These are phyloP conservation scores for Aegithalos caudatus DNA, from an alignment of 2,113 vertebrate species.

Conservation along the genomic window DNA sequence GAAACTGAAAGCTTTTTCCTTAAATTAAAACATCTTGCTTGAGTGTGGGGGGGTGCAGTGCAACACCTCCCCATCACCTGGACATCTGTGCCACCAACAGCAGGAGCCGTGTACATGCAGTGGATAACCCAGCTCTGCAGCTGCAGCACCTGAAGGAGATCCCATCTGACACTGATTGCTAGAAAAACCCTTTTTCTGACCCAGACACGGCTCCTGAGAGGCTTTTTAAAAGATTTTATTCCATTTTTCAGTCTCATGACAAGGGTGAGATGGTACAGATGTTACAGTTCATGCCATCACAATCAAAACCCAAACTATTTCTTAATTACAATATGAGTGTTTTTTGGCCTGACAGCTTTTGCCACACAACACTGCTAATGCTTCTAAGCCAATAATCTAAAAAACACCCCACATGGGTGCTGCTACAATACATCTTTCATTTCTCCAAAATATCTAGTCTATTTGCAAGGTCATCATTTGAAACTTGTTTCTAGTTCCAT, in stretches of 20 bases:
- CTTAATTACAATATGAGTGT: neutral
- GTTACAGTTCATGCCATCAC: neutral
- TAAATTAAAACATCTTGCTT: neutral
- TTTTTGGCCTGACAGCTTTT: neutral
- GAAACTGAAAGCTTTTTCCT: neutral
- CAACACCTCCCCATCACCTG: neutral
- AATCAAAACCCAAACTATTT: neutral
- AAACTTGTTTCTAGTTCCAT: neutral
- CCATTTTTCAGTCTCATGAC: neutral
- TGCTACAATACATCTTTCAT: neutral
- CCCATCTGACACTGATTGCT: too few relatives aligned
- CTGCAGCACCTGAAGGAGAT: neutral
- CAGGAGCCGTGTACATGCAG: too few relatives aligned
- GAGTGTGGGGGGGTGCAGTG: neutral
- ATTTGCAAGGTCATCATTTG: neutral
- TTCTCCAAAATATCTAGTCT: neutral
- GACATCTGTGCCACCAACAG: neutral
- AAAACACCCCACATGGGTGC: neutral
- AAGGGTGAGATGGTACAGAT: neutral
- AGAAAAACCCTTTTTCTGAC: neutral
- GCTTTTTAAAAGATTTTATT: neutral
- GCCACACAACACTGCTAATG: neutral
- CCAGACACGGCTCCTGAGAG: neutral
- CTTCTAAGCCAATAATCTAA: neutral
- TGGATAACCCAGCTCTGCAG: neutral